These are phyloP conservation scores for Ectobius pallidus DNA, from an alignment of 2,888 invertebrate species.

Conservation along the genomic window DNA sequence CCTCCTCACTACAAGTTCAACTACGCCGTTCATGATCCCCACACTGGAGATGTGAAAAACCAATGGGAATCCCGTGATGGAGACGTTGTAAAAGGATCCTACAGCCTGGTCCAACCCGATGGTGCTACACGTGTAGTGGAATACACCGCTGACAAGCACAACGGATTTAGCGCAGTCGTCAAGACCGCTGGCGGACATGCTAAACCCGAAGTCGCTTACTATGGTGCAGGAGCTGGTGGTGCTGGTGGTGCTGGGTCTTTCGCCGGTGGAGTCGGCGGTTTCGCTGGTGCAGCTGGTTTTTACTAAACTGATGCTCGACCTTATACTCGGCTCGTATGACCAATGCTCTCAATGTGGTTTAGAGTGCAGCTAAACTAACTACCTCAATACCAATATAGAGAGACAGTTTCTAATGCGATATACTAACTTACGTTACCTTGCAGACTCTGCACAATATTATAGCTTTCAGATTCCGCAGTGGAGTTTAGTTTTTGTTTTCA, in stretches of 20 bases:
- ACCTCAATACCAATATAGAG: no score
- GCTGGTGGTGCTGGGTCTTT: neutral
- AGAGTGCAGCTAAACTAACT: no score
- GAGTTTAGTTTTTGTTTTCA: no score
- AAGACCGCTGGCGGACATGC: conserved; percentile 44
- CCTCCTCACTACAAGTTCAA: conserved; percentile 17
- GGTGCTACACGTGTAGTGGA: conserved; percentile 34
- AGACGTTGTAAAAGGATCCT: conserved; percentile 14
- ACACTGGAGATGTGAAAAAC: conserved; percentile 11
- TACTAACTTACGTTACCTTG: no score
- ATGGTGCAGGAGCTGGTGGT: neutral
- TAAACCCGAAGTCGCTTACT: conserved; percentile 35
- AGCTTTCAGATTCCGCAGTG: no score
- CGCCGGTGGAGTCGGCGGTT: no score
- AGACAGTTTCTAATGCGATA: no score
- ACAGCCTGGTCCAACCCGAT: conserved; percentile 16
- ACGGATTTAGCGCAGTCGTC: conserved; percentile 48
- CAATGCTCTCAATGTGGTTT: no score
- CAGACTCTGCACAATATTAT: no score
- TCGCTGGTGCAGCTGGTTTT: no score
- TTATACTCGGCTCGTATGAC: no score
- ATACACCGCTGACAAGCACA: conserved; percentile 46
- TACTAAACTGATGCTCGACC: no score
- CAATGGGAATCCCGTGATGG: conserved; percentile 8
- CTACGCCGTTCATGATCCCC: conserved; percentile 20